phyloP scores from a whole-genome alignment of 2,797 vertebrate genomes.

The Pampus argenteus region DNA sequence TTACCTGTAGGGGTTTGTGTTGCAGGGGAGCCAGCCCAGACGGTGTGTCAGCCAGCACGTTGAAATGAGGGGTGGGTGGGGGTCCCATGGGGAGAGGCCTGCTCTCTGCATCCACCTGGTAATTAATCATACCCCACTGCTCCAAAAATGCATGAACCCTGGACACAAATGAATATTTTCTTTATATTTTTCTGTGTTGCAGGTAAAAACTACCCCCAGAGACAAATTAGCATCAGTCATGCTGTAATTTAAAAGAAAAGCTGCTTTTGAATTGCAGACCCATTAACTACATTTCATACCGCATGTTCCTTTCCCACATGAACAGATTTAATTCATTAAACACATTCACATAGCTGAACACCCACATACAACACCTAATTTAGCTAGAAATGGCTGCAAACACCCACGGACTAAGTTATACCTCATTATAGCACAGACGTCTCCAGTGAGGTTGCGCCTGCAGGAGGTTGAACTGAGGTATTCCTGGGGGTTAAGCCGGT shows the following conservation, averaged over 20 bases:
- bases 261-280: neutral
- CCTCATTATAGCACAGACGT: constrained; percentile 97
- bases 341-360: constrained; percentile 5
- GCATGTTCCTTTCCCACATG: neutral
- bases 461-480: constrained; percentile 96
- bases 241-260: constrained; percentile 8
- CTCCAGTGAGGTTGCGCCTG: constrained; percentile 93
- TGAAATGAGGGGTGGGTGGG: constrained; percentile 96
- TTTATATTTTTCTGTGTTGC: neutral
- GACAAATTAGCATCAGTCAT: neutral
- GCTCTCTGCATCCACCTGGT: constrained; percentile 97
- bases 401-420: constrained; percentile 53
- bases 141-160: constrained; percentile 97
- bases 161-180: constrained; percentile 32
- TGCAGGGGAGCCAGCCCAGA: constrained; percentile 94
- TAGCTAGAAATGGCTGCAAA: constrained; percentile 27
- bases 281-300: neutral
- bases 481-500: constrained; percentile 96
- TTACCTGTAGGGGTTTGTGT: constrained; percentile 93
- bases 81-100: constrained; percentile 97
- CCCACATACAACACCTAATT: constrained; percentile 25
- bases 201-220: constrained; percentile 1
- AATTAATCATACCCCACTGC: constrained; percentile 99
- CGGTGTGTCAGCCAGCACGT: constrained; percentile 93
- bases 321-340: constrained; percentile 31